Conservation (phyloP, 2,888 invertebrate genomes). For the Eupithecia exiguata region DNA sequence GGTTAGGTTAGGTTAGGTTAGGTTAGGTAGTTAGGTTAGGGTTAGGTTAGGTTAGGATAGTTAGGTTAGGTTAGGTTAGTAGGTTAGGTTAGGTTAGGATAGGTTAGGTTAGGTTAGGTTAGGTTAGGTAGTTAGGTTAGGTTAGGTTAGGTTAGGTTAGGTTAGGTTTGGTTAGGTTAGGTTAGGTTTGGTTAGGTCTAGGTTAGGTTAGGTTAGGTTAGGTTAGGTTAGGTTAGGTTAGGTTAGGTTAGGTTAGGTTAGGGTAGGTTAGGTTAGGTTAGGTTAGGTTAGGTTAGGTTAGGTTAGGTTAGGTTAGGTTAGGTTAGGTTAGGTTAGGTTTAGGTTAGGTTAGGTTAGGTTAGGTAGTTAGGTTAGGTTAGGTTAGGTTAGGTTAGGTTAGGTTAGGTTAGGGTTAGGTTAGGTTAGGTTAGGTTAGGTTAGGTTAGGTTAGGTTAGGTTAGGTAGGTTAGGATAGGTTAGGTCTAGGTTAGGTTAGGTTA, state of each 20-base stretch:
- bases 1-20: no score
- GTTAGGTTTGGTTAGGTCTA: constrained; percentile 8
- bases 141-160: background rate
- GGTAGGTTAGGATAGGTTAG: constrained; percentile 15
- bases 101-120: no score
- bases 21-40: no score
- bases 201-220: constrained; percentile 13
- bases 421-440: constrained; percentile 16
- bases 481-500: constrained; percentile 15
- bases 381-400: constrained; percentile 16
- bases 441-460: constrained; percentile 16
- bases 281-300: constrained; percentile 16
- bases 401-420: constrained; percentile 16
- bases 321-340: constrained; percentile 16
- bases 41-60: no score
- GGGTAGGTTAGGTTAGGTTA: constrained; percentile 14
- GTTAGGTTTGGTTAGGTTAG: background rate
- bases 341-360: constrained; percentile 16
- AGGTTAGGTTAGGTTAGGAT: background rate
- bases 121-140: background rate
- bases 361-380: constrained; percentile 15
- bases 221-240: constrained; percentile 13
- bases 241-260: constrained; percentile 16
- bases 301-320: constrained; percentile 16
- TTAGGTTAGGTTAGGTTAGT: constrained; percentile 11